Conservation (phyloP, 1,140 invertebrate species). For the Drosophila busckii region DNA sequence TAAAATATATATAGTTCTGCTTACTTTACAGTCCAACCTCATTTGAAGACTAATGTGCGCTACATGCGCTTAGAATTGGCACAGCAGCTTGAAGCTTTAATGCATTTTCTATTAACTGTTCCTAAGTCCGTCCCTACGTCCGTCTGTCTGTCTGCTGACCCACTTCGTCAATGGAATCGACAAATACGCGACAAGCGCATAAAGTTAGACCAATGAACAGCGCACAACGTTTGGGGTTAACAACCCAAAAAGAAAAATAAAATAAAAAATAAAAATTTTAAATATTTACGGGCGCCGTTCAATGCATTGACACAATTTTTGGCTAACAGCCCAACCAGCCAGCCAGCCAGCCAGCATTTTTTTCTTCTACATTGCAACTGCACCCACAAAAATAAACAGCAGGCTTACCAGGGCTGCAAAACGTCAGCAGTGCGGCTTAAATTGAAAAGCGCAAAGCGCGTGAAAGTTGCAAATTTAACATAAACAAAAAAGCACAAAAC, state of each 20-base stretch:
- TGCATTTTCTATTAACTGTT: slow-evolving; percentile 73
- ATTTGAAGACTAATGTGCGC: slow-evolving; percentile 66
- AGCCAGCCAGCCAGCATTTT: slow-evolving; percentile 54
- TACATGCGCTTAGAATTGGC: slow-evolving; percentile 71
- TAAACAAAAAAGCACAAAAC: too few relatives aligned
- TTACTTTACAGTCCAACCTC: slow-evolving; percentile 64
- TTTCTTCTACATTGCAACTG: slow-evolving; percentile 39
- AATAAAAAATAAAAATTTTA: too few relatives aligned
- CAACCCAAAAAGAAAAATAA: slow-evolving; percentile 44
- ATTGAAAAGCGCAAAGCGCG: too few relatives aligned
- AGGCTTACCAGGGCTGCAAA: too few relatives aligned
- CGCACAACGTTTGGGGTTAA: slow-evolving; percentile 27
- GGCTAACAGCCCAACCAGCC: too few relatives aligned
- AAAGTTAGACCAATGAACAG: slow-evolving; percentile 5
- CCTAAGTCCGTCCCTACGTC: slow-evolving; percentile 8
- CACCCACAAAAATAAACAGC: slow-evolving; percentile 28
- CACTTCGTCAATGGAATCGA: slow-evolving; percentile 69
- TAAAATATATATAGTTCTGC: slow-evolving; percentile 68
- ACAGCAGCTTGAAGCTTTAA: slow-evolving; percentile 65
- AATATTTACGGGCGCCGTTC: slow-evolving; percentile 37
- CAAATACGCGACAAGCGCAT: slow-evolving; percentile 38
- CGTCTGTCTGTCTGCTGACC: slow-evolving; percentile 62
- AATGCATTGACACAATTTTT: slow-evolving; percentile 73
- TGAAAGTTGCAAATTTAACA: too few relatives aligned
- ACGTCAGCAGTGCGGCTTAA: too few relatives aligned